Conservation (phyloP, 2,797 vertebrate species). For the Enteromius paludinosus region DNA sequence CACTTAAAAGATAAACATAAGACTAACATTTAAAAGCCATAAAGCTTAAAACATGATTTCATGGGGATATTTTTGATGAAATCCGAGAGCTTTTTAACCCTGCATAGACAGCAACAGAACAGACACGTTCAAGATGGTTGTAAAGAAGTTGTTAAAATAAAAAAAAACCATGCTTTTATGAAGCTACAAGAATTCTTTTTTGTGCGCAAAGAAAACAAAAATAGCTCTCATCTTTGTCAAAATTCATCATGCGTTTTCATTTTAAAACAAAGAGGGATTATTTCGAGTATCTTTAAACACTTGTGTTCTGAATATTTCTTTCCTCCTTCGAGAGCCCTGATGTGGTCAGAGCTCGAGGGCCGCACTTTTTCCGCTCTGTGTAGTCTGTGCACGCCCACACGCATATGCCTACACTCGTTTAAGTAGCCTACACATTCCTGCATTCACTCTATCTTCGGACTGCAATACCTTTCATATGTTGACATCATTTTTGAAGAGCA, state of each 20-base stretch:
- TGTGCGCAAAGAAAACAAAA: no score
- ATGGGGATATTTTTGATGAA: neutral
- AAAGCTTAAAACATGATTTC: no score
- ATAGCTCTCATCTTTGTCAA: neutral
- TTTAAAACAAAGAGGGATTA: conserved; percentile 7
- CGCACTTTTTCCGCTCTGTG: conserved; percentile 43
- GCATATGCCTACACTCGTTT: conserved; percentile 42
- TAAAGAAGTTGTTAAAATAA: no score
- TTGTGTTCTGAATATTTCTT: conserved; percentile 27
- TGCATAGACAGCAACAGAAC: neutral
- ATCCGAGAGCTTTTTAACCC: neutral
- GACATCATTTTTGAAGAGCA: neutral
- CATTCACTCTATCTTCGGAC: conserved; percentile 30
- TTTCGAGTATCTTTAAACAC: conserved; percentile 1
- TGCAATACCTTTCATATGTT: conserved; percentile 21
- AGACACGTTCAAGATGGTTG: no score
- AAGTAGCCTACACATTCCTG: conserved; percentile 54
- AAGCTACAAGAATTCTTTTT: neutral
- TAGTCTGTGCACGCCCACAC: conserved; percentile 56
- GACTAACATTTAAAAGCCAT: no score
- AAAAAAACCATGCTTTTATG: no score
- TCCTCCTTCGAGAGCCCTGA: conserved; percentile 39
- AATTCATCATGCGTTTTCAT: neutral
- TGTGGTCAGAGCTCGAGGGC: conserved; percentile 47
- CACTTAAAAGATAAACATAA: no score